Evolutionary conservation across 1,140 invertebrate genomes (phyloP), one percentile per base, ranked within the genome.

Genomic region (Papilio dardanus): DNA sequence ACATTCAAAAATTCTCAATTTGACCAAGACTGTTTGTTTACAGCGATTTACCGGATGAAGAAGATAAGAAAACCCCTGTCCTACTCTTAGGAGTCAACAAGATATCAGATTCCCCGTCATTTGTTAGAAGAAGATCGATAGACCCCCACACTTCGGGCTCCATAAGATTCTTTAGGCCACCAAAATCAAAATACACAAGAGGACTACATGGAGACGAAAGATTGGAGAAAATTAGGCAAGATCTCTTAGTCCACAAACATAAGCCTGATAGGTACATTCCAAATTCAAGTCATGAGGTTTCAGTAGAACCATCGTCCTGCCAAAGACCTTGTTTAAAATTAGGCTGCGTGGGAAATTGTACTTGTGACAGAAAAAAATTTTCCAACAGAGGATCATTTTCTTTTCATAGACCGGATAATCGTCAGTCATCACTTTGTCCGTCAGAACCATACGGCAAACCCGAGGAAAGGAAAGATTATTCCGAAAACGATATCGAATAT

Each of bases 11-110:
- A 31, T n/a, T 31, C 28, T 24, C 30, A 16, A 42, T 71, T 50
- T 71, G 69, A 71, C 46, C 19, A 71, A 40, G n/a, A 28, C 71
- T 77, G 28, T 86, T 80, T 90, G 65, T 82, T 92, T 90, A 19
- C 91, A 93, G 92, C 80, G 92, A 92, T 74, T 83, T 93, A 28
- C 90, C 92, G 3, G 92, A 93, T 83, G 90, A 91, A 81, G 92
- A 93, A 76, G 92, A 93, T 76, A 92, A 91, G 79, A 92, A 92
- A 73, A 92, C 92, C 24, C 92, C 90, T 12, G 92, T 93, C 3
- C 89, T 93, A 33, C 87, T 93, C 31, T 75, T 93, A 80, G 92
- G 92, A 67, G 92, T 93, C 28, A 93, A 89, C 81, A 92, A 92
- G 80, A 92, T 93, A 76, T 86, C 92, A 1, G 92, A 93, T 54